Percentiles rank a stretch among this genome's conserved stretches.
Evolutionary conservation across 2,888 invertebrate genomes (phyloP).

Genomic region (Caenorhabditis sulstoni): DNA sequence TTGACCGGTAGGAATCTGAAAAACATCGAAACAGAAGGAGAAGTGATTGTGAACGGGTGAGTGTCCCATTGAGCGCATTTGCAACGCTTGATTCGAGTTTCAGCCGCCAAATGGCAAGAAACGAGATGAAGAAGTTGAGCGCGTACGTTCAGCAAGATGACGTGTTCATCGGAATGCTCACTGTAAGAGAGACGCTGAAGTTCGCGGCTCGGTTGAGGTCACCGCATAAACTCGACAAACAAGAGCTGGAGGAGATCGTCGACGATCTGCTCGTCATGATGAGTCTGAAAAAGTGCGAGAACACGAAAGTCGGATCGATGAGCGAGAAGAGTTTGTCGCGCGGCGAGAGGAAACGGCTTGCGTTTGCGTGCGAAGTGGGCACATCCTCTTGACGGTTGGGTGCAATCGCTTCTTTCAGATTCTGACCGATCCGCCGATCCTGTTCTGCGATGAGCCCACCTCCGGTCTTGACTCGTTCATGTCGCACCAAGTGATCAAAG

Average conservation of each 20-base stretch:
- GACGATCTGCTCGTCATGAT: constrained; percentile 59
- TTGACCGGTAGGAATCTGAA: constrained; percentile 85
- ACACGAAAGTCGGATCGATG: constrained; percentile 61
- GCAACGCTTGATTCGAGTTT: too few species aligned
- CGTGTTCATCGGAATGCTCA: constrained; percentile 89
- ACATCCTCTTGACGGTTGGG: neutral
- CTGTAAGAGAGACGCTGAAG: constrained; percentile 89
- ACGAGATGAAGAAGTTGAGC: constrained; percentile 84
- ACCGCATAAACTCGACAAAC: constrained; percentile 67
- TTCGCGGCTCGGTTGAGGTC: constrained; percentile 84
- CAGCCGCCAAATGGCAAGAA: constrained; percentile 51
- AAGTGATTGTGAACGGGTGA: constrained; percentile 63
- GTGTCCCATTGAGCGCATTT: too few species aligned
- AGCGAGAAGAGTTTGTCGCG: constrained; percentile 91
- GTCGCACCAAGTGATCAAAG: constrained; percentile 66
- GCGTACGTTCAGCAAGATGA: constrained; percentile 94
- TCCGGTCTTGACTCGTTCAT: constrained; percentile 72
- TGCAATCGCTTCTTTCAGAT: constrained; percentile 55
- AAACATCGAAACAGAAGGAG: constrained; percentile 59
- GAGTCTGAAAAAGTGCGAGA: constrained; percentile 56
- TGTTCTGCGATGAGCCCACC: constrained; percentile 74
- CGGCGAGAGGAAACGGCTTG: constrained; percentile 94
- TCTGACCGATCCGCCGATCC: constrained; percentile 72
- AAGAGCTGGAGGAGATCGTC: constrained; percentile 50
- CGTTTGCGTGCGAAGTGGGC: constrained; percentile 92